phyloP scores from a whole-genome alignment of 2,888 invertebrate species.

The Marronus borbonicus region DNA sequence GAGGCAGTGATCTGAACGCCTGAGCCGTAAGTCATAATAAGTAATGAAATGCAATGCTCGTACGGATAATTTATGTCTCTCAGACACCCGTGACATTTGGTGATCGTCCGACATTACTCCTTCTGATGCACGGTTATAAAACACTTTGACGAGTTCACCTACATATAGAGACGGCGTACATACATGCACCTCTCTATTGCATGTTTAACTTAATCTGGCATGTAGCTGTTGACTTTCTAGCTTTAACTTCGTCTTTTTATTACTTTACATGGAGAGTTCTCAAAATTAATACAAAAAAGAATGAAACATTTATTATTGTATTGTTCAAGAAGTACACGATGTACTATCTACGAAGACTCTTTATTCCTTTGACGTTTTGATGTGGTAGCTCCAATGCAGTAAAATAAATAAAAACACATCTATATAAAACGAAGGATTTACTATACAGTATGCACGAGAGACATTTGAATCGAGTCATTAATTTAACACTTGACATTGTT shows the following conservation, averaged over 20 bases:
- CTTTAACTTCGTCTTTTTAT: not conserved
- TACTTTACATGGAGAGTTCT: not conserved
- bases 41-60: conserved; percentile 32
- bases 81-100: conserved; percentile 13
- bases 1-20: not conserved
- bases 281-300: no score
- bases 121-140: not conserved
- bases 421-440: no score
- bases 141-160: conserved; percentile 3
- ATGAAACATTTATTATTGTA: no score
- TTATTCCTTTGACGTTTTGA: no score
- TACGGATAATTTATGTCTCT: conserved; percentile 30
- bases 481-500: conserved; percentile 25
- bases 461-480: conserved; percentile 30
- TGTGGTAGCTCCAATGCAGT: no score
- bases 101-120: not conserved
- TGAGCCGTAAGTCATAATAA: conserved; percentile 27
- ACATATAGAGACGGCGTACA: not conserved
- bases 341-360: no score
- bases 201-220: no score
- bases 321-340: no score
- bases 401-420: no score
- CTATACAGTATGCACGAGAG: not conserved
- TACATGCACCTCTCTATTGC: not conserved
- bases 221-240: no score